Percentiles rank a stretch among this genome's conserved stretches.
Conservation (phyloP, 2,113 vertebrate species). For the Pipa parva region DNA sequence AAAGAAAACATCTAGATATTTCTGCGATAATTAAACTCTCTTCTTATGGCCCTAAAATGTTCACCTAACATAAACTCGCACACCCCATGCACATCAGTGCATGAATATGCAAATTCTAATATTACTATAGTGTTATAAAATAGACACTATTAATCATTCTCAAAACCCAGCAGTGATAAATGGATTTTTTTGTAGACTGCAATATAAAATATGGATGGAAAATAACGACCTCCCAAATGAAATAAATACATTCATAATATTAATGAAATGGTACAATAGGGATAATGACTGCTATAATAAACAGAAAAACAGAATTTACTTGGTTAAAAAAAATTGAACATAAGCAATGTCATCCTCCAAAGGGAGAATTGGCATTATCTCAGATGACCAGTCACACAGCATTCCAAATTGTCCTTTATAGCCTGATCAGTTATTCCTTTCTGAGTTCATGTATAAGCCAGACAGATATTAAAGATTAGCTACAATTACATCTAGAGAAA, state of each 20-base stretch:
- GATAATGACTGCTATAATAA: too few species aligned
- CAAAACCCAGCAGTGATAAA: too few species aligned
- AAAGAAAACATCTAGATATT: too few species aligned
- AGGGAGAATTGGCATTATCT: not conserved
- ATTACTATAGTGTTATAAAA: not conserved
- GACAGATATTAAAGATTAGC: slow-evolving; percentile 42
- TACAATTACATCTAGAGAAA: slow-evolving; percentile 51
- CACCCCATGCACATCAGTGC: too few species aligned
- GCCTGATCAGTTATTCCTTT: slow-evolving; percentile 20
- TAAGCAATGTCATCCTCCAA: not conserved
- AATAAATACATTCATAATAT: not conserved
- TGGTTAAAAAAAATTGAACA: not conserved
- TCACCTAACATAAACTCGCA: too few species aligned
- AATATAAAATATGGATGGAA: not conserved
- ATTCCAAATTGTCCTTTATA: slow-evolving; percentile 7
- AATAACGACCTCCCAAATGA: not conserved
- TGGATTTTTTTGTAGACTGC: too few species aligned
- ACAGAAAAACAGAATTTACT: not conserved
- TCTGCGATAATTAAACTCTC: too few species aligned
- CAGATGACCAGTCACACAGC: not conserved
- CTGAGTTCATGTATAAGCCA: slow-evolving; percentile 32
- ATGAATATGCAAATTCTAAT: not conserved
- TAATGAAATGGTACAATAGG: not conserved
- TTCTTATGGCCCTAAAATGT: too few species aligned
- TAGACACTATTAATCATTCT: not conserved